Conservation (phyloP, 2,113 vertebrate genomes). For the Heliornis fulica region DNA sequence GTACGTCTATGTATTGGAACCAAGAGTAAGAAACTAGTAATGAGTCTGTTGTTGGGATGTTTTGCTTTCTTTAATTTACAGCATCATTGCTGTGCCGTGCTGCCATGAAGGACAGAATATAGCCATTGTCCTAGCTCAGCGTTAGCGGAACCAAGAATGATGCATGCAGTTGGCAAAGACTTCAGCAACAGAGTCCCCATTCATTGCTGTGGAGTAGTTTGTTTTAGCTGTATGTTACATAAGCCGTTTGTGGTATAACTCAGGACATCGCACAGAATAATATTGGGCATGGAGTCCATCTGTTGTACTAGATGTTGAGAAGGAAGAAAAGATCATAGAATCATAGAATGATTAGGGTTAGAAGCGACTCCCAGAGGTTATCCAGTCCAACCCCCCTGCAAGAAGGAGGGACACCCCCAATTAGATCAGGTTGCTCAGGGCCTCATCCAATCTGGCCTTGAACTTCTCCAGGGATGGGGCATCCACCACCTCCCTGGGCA, state of each 20-base stretch:
- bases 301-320: not conserved
- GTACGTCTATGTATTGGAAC: not conserved
- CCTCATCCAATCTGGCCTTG: too few relatives aligned
- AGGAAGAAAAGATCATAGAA: not conserved
- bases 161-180: not conserved
- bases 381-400: too few relatives aligned
- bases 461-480: too few relatives aligned
- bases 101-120: slow-evolving; percentile 34
- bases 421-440: too few relatives aligned
- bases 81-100: not conserved
- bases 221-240: slow-evolving; percentile 14
- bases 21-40: not conserved
- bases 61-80: not conserved
- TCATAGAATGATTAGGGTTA: too few relatives aligned
- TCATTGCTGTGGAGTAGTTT: slow-evolving; percentile 24
- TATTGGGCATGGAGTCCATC: not conserved
- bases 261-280: not conserved
- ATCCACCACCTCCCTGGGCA: too few relatives aligned
- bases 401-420: too few relatives aligned
- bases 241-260: slow-evolving; percentile 13
- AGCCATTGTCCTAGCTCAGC: not conserved
- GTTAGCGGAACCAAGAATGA: not conserved
- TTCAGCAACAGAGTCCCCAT: slow-evolving; percentile 44
- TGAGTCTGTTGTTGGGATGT: not conserved
- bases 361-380: too few relatives aligned